A percentile compares a stretch with the other conserved stretches of the same genome.
Evolutionary conservation across 2,888 invertebrate species (phyloP).

Genomic region (Drosophila kokeensis): DNA sequence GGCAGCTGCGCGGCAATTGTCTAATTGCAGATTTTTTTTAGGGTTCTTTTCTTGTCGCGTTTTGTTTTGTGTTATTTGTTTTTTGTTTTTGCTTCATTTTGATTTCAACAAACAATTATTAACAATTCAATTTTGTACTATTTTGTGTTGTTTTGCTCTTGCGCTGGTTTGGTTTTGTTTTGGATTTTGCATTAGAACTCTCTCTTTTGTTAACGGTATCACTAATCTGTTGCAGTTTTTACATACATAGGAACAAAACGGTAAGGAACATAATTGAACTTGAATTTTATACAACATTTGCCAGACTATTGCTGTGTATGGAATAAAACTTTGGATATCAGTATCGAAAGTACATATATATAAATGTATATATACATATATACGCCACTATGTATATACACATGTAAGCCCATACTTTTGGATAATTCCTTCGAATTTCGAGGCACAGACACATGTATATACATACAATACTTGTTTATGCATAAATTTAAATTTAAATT

Average conservation of each 20-base stretch:
- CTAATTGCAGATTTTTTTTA: conserved; percentile 32
- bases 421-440: not conserved
- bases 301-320: conserved; percentile 72
- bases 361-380: conserved; percentile 1
- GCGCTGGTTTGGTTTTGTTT: conserved; percentile 24
- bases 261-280: conserved; percentile 80
- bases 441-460: conserved; percentile 4
- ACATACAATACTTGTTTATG: conserved; percentile 42
- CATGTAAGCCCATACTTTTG: conserved; percentile 3
- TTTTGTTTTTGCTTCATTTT: conserved; percentile 36
- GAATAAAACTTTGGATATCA: conserved; percentile 49
- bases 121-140: conserved; percentile 78
- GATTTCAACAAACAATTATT: conserved; percentile 67
- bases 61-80: conserved; percentile 20
- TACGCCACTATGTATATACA: conserved; percentile 5
- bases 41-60: conserved; percentile 26
- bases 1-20: conserved; percentile 6
- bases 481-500: conserved; percentile 19
- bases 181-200: conserved; percentile 42
- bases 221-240: conserved; percentile 69
- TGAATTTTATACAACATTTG: conserved; percentile 73
- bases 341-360: conserved; percentile 12
- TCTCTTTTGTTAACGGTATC: conserved; percentile 69
- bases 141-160: conserved; percentile 38
- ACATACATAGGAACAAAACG: conserved; percentile 75